These are phyloP conservation scores for Melinaea marsaeus DNA, from an alignment of 2,888 invertebrate species.

Conservation along the genomic window DNA sequence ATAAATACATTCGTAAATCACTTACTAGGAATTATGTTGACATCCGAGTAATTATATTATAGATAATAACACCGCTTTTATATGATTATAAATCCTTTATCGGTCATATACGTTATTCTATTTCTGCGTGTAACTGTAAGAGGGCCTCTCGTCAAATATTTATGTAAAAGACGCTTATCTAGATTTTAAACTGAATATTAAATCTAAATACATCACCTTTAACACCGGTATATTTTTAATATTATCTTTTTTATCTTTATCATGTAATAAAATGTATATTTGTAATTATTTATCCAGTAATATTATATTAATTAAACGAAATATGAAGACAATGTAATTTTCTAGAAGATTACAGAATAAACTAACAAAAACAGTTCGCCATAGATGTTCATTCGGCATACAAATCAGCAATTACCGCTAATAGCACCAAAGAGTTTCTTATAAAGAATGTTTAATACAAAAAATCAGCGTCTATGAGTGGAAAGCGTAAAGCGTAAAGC, in stretches of 20 bases:
- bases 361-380: slow-evolving; percentile 36
- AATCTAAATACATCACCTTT: too few species aligned
- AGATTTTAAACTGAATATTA: too few species aligned
- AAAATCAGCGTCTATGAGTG: slow-evolving; percentile 57
- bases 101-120: neutral
- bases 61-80: neutral
- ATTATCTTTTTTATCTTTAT: too few species aligned
- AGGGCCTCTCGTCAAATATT: too few species aligned
- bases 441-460: slow-evolving; percentile 60
- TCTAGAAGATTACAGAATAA: slow-evolving; percentile 24
- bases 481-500: slow-evolving; percentile 66
- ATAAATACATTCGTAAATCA: neutral
- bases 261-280: too few species aligned
- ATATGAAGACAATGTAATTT: slow-evolving; percentile 6
- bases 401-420: slow-evolving; percentile 65
- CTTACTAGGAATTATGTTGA: neutral
- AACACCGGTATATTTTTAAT: too few species aligned
- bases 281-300: too few species aligned
- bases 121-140: too few species aligned
- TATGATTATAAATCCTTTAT: neutral
- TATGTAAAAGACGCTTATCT: too few species aligned
- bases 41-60: neutral
- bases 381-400: slow-evolving; percentile 49
- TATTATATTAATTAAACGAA: too few species aligned
- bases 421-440: slow-evolving; percentile 61